Evolutionary conservation across 2,888 invertebrate species (phyloP).

Genomic region (Noctua janthina): DNA sequence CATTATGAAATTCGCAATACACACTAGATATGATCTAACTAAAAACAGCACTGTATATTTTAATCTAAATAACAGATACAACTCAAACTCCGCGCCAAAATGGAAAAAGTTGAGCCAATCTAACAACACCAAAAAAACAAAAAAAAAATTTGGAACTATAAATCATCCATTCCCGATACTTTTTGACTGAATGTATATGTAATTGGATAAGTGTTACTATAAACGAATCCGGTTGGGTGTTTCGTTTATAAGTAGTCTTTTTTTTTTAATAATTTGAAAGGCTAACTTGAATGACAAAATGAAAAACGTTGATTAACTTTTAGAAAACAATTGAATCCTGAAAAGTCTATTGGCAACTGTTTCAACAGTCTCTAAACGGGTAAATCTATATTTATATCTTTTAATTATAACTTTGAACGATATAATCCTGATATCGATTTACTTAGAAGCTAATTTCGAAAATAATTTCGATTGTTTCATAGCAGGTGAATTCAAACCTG

Average conservation of each 20-base stretch:
- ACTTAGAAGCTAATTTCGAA: background rate
- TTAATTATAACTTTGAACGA: conserved; percentile 16
- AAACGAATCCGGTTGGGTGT: background rate
- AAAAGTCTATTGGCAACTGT: conserved; percentile 7
- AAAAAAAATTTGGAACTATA: no score
- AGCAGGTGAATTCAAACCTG: background rate
- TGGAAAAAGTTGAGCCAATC: no score
- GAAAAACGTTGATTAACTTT: conserved; percentile 9
- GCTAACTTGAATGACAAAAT: background rate
- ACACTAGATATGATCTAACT: no score
- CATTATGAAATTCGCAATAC: no score
- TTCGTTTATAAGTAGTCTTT: background rate
- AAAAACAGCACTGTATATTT: no score
- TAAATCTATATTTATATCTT: background rate
- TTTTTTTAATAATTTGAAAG: background rate
- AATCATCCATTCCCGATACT: no score
- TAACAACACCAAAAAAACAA: no score
- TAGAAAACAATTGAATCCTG: background rate
- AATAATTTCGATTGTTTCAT: background rate
- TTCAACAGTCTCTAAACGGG: conserved; percentile 2
- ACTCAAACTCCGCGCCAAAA: no score
- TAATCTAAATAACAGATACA: no score
- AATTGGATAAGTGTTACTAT: no score
- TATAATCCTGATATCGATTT: background rate
- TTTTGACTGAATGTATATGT: no score